Conservation (phyloP, 2,888 invertebrate species). For the Xanthia icteritia region DNA sequence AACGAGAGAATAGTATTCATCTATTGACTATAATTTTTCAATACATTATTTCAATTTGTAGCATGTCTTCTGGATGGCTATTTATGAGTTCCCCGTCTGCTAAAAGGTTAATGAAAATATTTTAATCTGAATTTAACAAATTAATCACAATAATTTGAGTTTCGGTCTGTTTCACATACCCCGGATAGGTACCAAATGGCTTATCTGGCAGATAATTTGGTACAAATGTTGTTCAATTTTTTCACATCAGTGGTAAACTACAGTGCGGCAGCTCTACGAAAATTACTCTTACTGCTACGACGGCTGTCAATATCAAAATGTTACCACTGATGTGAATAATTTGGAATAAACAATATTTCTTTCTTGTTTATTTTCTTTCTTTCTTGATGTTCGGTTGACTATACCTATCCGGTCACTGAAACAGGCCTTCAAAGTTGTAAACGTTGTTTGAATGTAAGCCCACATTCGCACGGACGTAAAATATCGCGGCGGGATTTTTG, state of each 20-base stretch:
- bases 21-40: not conserved
- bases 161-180: slow-evolving; percentile 7
- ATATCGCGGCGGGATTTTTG: too few species aligned
- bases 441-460: not conserved
- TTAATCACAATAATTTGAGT: slow-evolving; percentile 2
- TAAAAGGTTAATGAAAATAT: slow-evolving; percentile 27
- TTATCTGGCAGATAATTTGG: too few species aligned
- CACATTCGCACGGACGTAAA: too few species aligned
- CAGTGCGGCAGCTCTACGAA: not conserved
- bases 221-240: too few species aligned
- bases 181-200: not conserved
- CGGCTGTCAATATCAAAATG: too few species aligned
- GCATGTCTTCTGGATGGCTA: slow-evolving; percentile 9
- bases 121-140: slow-evolving; percentile 10
- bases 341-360: too few species aligned
- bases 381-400: too few species aligned
- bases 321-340: too few species aligned
- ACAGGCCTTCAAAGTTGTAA: not conserved
- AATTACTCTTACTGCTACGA: too few species aligned
- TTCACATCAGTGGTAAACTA: not conserved
- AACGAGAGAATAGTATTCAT: not conserved
- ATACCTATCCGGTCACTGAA: not conserved
- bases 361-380: too few species aligned
- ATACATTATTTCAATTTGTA: slow-evolving; percentile 31
- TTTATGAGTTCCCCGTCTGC: not conserved